Base-by-base conservation (phyloP, 2,797 vertebrate species). In the Cirrhinus mrigala region DNA sequence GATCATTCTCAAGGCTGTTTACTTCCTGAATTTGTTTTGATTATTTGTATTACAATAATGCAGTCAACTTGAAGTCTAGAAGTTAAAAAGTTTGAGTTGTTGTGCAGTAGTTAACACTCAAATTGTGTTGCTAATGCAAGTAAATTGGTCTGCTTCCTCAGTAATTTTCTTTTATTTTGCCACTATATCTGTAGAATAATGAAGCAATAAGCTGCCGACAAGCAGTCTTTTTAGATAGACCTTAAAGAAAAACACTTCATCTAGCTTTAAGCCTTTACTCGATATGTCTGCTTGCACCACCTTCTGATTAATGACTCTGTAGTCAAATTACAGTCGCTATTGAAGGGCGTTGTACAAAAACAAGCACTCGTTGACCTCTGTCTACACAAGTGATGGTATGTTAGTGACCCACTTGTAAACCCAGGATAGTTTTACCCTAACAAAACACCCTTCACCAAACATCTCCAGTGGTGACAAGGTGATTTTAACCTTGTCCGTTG, bases 401-500 rank as follows among this genome's bases (percentile, higher is more conserved):
- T 74, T 86, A 79, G 56, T 62, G 37, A 81, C 48, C 40, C 24
- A 56, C 22, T 75, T 56, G 22, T 77, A 16, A 33, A 50, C n/a
- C 44, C 54, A 50, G 9, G 37, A 44, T 6, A 27, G 18, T 29
- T 50, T 75, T 12, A 69, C 50, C 71, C 20, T 11, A 27, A 44
- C 29, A 44, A 58, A 52, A 52, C 22, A 37, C 69, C 24, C 22
- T 77, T 68, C 48, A 29, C 86, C 85, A 84, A 70, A 44, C 66
- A 84, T 80, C 79, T 91, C 90, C 86, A 82, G 74, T 73, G 73
- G 68, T 88, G 91, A 93, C 92, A 90, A 93, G 82, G 92, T 91
- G 86, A 91, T 90, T 92, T 92, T 93, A 93, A 92, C 92, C 91
- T 90, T 83, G 90, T 92, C 90, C 27, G 87, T 83, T 85, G 84